These are phyloP conservation scores for Myiagra hebetior DNA, from an alignment of 2,113 vertebrate species.

Conservation along the genomic window DNA sequence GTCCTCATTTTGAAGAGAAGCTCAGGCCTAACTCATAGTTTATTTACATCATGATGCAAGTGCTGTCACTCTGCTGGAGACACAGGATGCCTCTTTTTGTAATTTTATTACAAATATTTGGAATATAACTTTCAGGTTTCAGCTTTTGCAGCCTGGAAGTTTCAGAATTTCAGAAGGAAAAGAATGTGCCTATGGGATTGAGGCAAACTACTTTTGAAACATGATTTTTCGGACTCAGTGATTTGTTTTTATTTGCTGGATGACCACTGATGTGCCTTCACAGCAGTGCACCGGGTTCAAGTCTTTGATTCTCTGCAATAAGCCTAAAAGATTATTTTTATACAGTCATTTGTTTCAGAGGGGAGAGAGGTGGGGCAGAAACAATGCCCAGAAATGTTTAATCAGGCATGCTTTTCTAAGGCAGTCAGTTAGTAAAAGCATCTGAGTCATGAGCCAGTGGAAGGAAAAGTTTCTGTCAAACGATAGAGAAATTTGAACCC, in stretches of 20 bases:
- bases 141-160: neutral
- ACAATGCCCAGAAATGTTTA: neutral
- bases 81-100: neutral
- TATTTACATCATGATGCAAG: neutral
- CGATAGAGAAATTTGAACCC: neutral
- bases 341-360: neutral
- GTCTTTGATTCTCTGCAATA: neutral
- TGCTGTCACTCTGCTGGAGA: neutral
- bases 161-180: neutral
- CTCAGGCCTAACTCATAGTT: neutral
- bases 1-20: neutral
- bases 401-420: neutral
- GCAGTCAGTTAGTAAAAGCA: neutral
- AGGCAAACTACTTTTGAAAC: neutral
- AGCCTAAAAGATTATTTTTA: neutral
- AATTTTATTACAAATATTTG: neutral
- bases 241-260: neutral
- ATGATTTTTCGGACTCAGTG: neutral
- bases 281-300: neutral
- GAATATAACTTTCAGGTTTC: neutral
- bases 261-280: neutral
- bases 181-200: neutral
- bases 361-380: neutral
- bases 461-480: neutral
- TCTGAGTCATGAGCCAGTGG: neutral